These are phyloP conservation scores for Cydia strobilella DNA, from an alignment of 1,140 invertebrate genomes.

Conservation along the genomic window DNA sequence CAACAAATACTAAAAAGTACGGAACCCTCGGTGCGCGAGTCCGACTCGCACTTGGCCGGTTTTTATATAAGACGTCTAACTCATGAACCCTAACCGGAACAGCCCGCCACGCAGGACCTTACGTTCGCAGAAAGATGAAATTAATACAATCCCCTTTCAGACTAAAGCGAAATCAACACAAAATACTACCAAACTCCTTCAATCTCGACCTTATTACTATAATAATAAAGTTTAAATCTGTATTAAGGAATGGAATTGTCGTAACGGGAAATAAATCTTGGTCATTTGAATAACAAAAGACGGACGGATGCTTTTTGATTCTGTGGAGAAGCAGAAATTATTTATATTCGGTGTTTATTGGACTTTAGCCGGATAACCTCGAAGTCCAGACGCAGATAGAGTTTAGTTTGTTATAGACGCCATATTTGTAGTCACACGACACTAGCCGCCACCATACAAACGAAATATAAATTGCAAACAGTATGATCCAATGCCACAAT, in stretches of 20 bases:
- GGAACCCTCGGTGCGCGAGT: too few relatives aligned
- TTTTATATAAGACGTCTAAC: too few relatives aligned
- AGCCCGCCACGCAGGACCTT: neutral
- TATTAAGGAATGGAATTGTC: neutral
- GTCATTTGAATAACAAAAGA: slow-evolving; percentile 32
- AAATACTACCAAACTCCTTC: neutral
- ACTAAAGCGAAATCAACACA: slow-evolving; percentile 31
- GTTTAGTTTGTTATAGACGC: neutral
- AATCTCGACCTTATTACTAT: neutral
- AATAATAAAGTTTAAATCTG: neutral
- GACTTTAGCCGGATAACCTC: slow-evolving; percentile 8
- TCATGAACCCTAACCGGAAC: neutral
- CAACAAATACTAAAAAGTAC: too few relatives aligned
- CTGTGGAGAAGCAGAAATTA: slow-evolving; percentile 14
- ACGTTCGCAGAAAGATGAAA: slow-evolving; percentile 32
- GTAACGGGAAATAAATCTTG: slow-evolving; percentile 22
- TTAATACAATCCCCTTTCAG: slow-evolving; percentile 31
- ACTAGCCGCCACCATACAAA: too few relatives aligned
- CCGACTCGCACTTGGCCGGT: too few relatives aligned
- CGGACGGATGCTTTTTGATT: slow-evolving; percentile 32
- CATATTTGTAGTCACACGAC: too few relatives aligned
- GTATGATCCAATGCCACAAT: too few relatives aligned
- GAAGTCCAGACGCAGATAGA: neutral
- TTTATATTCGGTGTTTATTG: slow-evolving; percentile 31
- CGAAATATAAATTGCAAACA: too few relatives aligned